Percentiles rank a stretch among this genome's conserved stretches.
These are phyloP conservation scores for Solenopsis fugax DNA, from an alignment of 1,140 invertebrate species.

Conservation along the genomic window DNA sequence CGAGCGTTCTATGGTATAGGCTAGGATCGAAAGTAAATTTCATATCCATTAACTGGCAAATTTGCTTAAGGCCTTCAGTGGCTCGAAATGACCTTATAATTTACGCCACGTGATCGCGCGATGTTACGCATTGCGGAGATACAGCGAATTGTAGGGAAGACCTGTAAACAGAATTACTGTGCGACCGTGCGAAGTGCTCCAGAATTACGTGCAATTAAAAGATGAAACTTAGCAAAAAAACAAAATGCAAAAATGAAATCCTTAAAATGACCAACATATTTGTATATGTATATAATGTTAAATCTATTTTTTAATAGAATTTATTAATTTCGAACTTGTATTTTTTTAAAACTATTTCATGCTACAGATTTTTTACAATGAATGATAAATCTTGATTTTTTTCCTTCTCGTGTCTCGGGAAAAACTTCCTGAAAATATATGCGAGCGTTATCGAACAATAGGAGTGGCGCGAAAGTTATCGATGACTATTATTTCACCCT, in stretches of 20 bases:
- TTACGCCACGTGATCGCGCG: conserved; percentile 1
- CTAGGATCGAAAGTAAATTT: conserved; percentile 69
- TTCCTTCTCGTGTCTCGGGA: neutral
- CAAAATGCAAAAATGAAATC: neutral
- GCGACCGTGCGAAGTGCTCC: neutral
- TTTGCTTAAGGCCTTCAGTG: conserved; percentile 48
- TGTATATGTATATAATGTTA: neutral
- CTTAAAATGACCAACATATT: neutral
- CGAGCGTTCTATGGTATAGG: conserved; percentile 48
- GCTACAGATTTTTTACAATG: neutral
- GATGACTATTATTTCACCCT: conserved; percentile 55
- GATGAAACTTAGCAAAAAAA: neutral
- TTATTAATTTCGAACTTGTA: neutral
- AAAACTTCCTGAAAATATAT: conserved; percentile 50
- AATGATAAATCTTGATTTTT: conserved; percentile 1
- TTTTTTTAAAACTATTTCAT: neutral
- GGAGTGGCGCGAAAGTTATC: conserved; percentile 55
- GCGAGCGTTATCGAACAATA: conserved; percentile 55
- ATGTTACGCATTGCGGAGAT: conserved; percentile 35
- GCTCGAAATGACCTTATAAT: conserved; percentile 19
- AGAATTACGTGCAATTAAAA: conserved; percentile 26
- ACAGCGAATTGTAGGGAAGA: neutral
- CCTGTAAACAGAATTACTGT: neutral
- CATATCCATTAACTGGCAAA: conserved; percentile 76
- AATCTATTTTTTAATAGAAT: neutral